Base-by-base conservation (phyloP, 2,797 vertebrate genomes). In the Danio aesculapii region DNA sequence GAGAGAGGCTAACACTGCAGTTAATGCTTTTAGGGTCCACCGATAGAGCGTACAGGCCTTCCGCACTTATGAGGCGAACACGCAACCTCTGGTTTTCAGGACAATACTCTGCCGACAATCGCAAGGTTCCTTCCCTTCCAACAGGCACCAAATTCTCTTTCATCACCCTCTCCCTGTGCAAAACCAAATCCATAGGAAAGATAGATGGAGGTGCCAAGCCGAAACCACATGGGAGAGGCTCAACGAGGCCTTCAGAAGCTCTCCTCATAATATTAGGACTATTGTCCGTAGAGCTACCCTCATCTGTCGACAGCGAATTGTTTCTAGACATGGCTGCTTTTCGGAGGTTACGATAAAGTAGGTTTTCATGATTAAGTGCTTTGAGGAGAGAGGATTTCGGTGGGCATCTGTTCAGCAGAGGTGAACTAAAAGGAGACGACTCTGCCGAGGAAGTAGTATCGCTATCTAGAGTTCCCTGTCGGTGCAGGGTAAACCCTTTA, bases 241-340 rank as follows among this genome's bases (percentile, higher is more conserved):
- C 91, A 0, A 88, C 86, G 75, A 94, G 86, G 66, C 91, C 94
- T 66, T 96, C 95, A 0, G 95, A 96, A 10, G 94, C 90, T 75
- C 95, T 92, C 81, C 96, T 93, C 86, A 91, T 91, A 75, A 95
- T 87, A 55, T 92, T 94, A 71, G 96, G 96, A 88, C 97, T 98
- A 89, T 95, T 97, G 87, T 97, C 96, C 0, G 95, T 95, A 73
- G 97, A 98, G 88, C 96, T 98, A 81, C 95, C 93, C 82, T 97
- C 96, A 69, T 98, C 96, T 0, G 95, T 96, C 1, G 96, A 97
- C 53, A 97, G 86, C 9, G 97, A 98, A 87, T 94, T 94, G 87
- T 97, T 96, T 87, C 96, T 91, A 58, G 92, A 91, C 74, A 93
- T n/a, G 55, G 90, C 82, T 17, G 88, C 86, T 85, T 94, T 96